phyloP scores from a whole-genome alignment of 1,140 invertebrate genomes.

The Anoplophora glabripennis region DNA sequence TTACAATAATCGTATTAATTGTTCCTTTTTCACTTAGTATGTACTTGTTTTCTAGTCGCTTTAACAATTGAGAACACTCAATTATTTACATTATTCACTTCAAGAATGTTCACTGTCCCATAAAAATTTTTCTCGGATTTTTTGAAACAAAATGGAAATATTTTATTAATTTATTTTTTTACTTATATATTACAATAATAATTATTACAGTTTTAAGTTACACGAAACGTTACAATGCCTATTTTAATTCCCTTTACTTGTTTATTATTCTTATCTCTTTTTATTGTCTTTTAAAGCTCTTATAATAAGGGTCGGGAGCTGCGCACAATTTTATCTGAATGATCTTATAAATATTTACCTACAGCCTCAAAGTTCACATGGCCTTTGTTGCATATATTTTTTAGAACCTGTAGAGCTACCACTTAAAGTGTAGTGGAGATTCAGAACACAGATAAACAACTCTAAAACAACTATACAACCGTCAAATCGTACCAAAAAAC shows the following conservation, averaged over 20 bases:
- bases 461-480: constrained; percentile 12
- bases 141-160: no score
- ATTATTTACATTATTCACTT: no score
- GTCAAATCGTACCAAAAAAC: constrained; percentile 2
- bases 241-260: not conserved
- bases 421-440: constrained; percentile 10
- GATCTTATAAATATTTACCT: constrained; percentile 12
- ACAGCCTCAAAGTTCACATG: constrained; percentile 11
- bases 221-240: not conserved
- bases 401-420: constrained; percentile 9
- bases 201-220: constrained; percentile 3
- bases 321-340: constrained; percentile 9
- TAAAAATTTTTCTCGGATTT: no score
- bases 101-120: no score
- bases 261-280: constrained; percentile 10
- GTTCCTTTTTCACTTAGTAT: no score
- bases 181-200: no score
- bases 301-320: constrained; percentile 5
- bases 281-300: constrained; percentile 9
- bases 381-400: constrained; percentile 10
- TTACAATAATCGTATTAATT: no score
- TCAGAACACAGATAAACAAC: constrained; percentile 12
- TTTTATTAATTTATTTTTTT: no score
- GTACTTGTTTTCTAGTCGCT: no score
- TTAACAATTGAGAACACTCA: no score